A percentile compares a stretch with the other conserved stretches of the same genome.
These are phyloP conservation scores for Parus major DNA, from an alignment of 2,113 vertebrate genomes.

Conservation along the genomic window DNA sequence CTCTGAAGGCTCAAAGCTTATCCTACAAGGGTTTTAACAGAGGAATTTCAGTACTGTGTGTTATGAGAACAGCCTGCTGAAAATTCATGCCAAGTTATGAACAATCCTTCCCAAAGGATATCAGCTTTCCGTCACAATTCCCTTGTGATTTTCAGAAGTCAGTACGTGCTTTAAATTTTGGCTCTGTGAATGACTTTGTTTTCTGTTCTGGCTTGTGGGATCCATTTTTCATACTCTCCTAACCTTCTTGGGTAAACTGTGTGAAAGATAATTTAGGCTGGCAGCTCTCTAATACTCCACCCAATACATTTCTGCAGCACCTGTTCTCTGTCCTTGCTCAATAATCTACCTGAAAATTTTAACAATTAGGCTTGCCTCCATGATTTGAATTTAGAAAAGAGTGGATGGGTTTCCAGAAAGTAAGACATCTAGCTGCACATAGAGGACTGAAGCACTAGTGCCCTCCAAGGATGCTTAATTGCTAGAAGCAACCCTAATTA, in stretches of 20 bases:
- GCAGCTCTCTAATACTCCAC: not conserved
- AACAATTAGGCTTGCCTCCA: not conserved
- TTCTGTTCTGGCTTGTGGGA: not conserved
- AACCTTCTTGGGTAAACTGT: not conserved
- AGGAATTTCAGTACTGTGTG: not conserved
- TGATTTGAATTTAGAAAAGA: not conserved
- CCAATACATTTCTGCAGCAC: not conserved
- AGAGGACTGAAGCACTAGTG: not conserved
- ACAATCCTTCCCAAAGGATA: not conserved
- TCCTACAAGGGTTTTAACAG: not conserved
- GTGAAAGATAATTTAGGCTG: slow-evolving; percentile 12
- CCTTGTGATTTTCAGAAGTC: slow-evolving; percentile 4
- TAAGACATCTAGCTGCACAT: not conserved
- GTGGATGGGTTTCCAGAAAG: not conserved
- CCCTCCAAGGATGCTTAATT: not conserved
- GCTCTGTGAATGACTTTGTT: not conserved
- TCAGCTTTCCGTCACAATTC: not conserved
- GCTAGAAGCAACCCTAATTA: not conserved
- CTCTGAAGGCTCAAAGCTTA: not conserved
- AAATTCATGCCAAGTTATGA: slow-evolving; percentile 19
- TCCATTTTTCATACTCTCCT: not conserved
- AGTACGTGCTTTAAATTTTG: not conserved
- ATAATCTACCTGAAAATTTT: not conserved
- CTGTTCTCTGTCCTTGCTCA: not conserved
- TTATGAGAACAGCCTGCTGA: not conserved